Base-by-base conservation (phyloP, 2,113 vertebrate species). In the Lethenteron reissneri region DNA sequence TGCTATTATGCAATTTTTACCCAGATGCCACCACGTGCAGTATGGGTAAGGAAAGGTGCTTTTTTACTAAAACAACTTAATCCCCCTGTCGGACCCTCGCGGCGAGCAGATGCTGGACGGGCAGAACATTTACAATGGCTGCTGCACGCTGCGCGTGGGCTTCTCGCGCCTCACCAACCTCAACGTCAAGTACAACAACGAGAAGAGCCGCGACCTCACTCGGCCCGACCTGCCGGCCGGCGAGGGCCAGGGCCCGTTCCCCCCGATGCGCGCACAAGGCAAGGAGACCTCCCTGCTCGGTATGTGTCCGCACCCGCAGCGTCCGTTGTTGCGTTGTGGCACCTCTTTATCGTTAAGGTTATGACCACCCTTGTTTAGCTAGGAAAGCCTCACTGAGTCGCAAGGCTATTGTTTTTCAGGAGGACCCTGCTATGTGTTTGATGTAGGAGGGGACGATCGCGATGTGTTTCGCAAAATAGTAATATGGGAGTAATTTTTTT, bases 191-290 rank as follows among this genome's bases (percentile, higher is more conserved):
- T 90, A 88, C 73, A 90, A 90, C 80, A 89, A 85, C 73, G 81
- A 86, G 60, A 90, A 83, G 79, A 88, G 86, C 15, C 81, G 87
- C 79, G 88, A 90, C 74, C 89, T 89, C 77, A 88, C 88, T 74
- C 83, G 85, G 13, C 11, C 77, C 76, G 85, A 87, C 76, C 82
- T 88, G 77, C 86, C 88, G 71, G 79, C 76, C 79, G 84, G 82
- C 72, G 79, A 83, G 73, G 76, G 79, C 59, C 85, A 80, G 2
- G 78, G 76, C 62, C 58, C 77, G 1, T 7, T 81, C 72, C 83
- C 85, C 56, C 73, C 80, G 58, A 57, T 76, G 3, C 71, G 83
- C 80, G 68, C 80, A 74, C 12, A 80, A 72, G 85, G 87, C 89
- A 81, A 81, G 80, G 75, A 76, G 58, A 2, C 8, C 70, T 76